Base-by-base conservation (phyloP, 1,140 invertebrate species). In the Metaphire vulgaris region DNA sequence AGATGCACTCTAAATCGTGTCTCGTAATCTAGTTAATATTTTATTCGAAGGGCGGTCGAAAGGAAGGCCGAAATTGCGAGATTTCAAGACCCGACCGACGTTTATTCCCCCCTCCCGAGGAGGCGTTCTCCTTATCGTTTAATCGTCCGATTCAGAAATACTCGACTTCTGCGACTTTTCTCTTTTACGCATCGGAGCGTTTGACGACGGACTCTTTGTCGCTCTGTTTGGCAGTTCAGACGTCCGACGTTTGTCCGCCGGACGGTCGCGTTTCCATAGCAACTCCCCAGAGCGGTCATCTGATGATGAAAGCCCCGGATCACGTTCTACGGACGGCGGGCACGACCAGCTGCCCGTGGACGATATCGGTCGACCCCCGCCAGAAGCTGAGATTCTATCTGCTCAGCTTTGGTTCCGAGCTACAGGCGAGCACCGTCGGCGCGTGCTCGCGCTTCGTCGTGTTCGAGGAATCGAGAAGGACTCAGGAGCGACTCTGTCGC, bases 401-500 rank as follows among this genome's bases (percentile, higher is more conserved):
- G 66, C 34, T 28, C 31, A 71, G 26, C 1, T 71, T 71, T 31
- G 69, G 69, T 30, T 12, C 69, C 0, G 69, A 71, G 21, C 30
- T 30, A 12, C 30, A 71, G 33, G 26, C 29, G 30, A 2, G n/a
- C 1, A n/a, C 29, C 1, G 28, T 29, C n/a, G n/a, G 26, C n/a
- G 33, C 72, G 14, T 73, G 72, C 56, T 64, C 33, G 26, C 31
- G 26, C 26, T 21, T 21, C 1, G n/a, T 73, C 32, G 41, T 73
- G n/a, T 73, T 73, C 33, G 64, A 76, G 65, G 70, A 76, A 67
- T n/a, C 56, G 72, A 69, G 41, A 69, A 26, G 72, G 34, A 78
- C 72, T 68, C 70, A 77, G 72, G 21, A 74, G 74, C 56, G 74
- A 74, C 72, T 74, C 33, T 72, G 74, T 71, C 64, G 77, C 72